Evolutionary conservation across 2,797 vertebrate genomes (phyloP).

Genomic region (Clarias laeviceps): DNA sequence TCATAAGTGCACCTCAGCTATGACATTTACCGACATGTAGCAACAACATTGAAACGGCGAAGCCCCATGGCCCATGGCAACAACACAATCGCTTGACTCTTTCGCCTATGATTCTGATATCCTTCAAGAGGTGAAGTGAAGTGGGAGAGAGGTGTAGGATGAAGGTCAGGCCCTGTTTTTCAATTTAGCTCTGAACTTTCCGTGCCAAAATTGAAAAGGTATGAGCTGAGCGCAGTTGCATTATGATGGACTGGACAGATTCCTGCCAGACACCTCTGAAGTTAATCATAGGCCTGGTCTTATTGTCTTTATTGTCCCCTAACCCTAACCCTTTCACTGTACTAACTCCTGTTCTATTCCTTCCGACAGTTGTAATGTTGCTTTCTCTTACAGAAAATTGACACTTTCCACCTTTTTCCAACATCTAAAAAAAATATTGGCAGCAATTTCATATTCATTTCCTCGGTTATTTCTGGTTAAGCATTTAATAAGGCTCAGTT

Average conservation of each 20-base stretch:
- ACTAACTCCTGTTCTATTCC: constrained; percentile 43
- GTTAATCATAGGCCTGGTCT: constrained; percentile 34
- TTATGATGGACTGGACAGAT: constrained; percentile 16
- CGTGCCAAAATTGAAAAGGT: background rate
- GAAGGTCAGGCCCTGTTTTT: constrained; percentile 30
- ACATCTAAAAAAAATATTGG: constrained; percentile 33
- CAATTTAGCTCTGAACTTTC: constrained; percentile 32
- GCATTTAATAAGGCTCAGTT: constrained; percentile 29
- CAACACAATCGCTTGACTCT: constrained; percentile 40
- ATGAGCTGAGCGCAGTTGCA: constrained; percentile 26
- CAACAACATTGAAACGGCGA: constrained; percentile 23
- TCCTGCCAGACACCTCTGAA: constrained; percentile 18
- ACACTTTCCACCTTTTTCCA: background rate
- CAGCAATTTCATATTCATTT: constrained; percentile 49
- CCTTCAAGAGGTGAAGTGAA: constrained; percentile 6
- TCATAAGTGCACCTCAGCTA: constrained; percentile 43
- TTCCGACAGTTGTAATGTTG: constrained; percentile 53
- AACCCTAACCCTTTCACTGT: constrained; percentile 34
- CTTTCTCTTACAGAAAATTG: constrained; percentile 50
- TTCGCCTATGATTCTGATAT: constrained; percentile 33
- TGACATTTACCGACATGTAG: constrained; percentile 54
- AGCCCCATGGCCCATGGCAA: constrained; percentile 30
- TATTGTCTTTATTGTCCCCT: constrained; percentile 30
- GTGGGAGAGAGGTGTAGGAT: constrained; percentile 19
- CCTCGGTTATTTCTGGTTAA: constrained; percentile 33